Evolutionary conservation across 2,113 vertebrate species (phyloP).

Genomic region (Cairina moschata): DNA sequence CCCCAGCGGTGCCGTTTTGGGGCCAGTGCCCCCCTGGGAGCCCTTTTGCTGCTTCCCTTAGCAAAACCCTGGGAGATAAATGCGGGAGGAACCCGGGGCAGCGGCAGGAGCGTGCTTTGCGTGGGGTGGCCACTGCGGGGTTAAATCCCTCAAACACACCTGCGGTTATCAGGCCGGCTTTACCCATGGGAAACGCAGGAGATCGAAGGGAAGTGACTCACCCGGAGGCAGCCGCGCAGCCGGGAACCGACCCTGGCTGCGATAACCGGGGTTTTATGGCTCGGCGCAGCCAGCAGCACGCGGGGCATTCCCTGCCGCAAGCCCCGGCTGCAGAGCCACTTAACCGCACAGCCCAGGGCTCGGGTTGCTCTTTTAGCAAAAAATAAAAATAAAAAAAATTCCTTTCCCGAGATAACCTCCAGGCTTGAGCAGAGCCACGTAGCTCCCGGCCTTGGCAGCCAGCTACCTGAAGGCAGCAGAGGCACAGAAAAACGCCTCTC

Average conservation of each 20-base stretch:
- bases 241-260: background rate
- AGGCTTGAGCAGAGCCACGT: background rate
- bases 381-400: background rate
- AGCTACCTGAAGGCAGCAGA: background rate
- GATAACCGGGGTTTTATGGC: background rate
- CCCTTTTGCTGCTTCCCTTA: background rate
- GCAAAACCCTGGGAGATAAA: background rate
- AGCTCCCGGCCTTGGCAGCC: background rate
- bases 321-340: background rate
- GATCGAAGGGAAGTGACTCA: constrained; percentile 51
- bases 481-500: background rate
- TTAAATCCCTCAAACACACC: background rate
- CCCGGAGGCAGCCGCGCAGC: background rate
- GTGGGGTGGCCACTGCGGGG: background rate
- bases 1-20: background rate
- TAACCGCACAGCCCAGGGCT: background rate
- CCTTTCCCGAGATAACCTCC: background rate
- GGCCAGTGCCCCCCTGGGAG: background rate
- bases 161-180: background rate
- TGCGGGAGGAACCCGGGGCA: background rate
- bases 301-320: background rate
- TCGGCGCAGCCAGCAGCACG: background rate
- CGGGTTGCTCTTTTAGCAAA: background rate
- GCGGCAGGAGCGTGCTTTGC: rapidly evolving
- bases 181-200: background rate